phyloP scores from a whole-genome alignment of 2,113 vertebrate species.

The Ondatra zibethicus region DNA sequence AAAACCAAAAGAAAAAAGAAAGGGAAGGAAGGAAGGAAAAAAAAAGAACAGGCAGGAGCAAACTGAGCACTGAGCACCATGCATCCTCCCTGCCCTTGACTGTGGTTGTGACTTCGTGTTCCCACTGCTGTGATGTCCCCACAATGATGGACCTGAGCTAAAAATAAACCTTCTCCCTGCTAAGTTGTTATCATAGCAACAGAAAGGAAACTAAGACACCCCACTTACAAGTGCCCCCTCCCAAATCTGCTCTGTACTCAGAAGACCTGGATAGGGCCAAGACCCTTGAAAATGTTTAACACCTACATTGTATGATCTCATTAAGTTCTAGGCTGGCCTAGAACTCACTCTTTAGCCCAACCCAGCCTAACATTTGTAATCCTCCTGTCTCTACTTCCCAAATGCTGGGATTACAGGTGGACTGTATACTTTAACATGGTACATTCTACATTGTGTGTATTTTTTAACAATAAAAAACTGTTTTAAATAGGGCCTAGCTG shows the following conservation, averaged over 20 bases:
- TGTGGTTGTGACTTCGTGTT: not conserved
- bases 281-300: not conserved
- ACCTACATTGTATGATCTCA: too few species aligned
- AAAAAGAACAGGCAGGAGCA: not conserved
- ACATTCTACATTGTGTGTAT: not conserved
- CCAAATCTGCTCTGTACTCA: not conserved
- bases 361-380: too few species aligned
- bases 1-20: too few species aligned
- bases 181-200: not conserved
- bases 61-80: not conserved
- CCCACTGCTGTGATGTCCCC: not conserved
- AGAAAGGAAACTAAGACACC: not conserved
- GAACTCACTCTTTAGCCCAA: too few species aligned
- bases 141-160: not conserved
- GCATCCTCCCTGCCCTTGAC: not conserved
- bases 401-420: not conserved
- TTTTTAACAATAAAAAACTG: not conserved
- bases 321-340: not conserved
- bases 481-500: not conserved
- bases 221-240: not conserved
- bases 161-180: not conserved
- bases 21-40: too few species aligned
- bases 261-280: not conserved
- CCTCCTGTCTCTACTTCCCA: too few species aligned
- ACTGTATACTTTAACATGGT: accelerated